Evolutionary conservation across 2,113 vertebrate species (phyloP).

Genomic region (Campylorhamphus procurvoides): DNA sequence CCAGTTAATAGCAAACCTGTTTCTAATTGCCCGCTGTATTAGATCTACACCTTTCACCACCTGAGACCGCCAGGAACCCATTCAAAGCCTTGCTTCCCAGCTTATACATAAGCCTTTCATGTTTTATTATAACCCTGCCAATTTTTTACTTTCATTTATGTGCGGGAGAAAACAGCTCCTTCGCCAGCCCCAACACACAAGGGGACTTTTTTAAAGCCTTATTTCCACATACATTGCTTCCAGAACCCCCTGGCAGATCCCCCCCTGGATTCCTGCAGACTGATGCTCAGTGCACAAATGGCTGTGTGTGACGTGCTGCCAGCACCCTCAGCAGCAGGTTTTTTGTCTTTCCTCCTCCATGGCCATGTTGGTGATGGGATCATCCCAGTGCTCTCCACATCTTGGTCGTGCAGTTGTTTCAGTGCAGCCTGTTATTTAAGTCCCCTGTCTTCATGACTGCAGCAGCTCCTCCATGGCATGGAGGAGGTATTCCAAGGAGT

Average conservation of each 20-base stretch:
- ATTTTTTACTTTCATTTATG: slow-evolving; percentile 75
- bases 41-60: slow-evolving; percentile 85
- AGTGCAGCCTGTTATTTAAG: rapidly evolving
- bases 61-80: slow-evolving; percentile 81
- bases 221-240: slow-evolving; percentile 40
- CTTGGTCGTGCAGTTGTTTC: rapidly evolving
- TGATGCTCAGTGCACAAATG: background rate
- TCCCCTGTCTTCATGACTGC: rapidly evolving
- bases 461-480: background rate
- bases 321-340: background rate
- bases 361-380: rapidly evolving
- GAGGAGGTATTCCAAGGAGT: background rate
- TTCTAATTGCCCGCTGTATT: slow-evolving; percentile 78
- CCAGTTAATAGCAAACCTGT: slow-evolving; percentile 71
- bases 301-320: rapidly evolving
- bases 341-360: rapidly evolving
- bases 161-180: slow-evolving; percentile 20
- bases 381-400: rapidly evolving
- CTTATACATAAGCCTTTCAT: slow-evolving; percentile 78
- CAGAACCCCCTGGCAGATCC: background rate
- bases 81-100: slow-evolving; percentile 63
- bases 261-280: background rate
- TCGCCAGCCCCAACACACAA: background rate
- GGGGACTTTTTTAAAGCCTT: background rate
- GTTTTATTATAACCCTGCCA: slow-evolving; percentile 71